Base-by-base conservation (phyloP, 2,113 vertebrate genomes). In the Triplophysa siluroides region DNA sequence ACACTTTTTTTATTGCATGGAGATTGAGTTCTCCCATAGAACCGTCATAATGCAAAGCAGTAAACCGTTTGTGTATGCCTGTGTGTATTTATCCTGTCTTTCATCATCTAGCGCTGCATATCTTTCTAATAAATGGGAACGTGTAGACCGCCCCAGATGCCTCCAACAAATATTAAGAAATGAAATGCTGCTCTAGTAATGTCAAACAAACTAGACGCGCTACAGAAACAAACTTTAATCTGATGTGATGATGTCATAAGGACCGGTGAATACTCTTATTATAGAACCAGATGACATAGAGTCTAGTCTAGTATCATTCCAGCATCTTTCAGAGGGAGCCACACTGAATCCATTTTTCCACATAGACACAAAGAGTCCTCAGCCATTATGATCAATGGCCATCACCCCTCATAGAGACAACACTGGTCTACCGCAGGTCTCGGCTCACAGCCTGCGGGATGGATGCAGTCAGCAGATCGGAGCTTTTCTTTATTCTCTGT, bases 391-490 rank as follows among this genome's bases (percentile, higher is more conserved):
- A 68, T 26, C 21, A 84, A 85, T 76, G 70, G 7, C 16, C 45
- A 12, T 45, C 9, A 79, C 76, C 54, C n/a, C 54, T 58, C n/a
- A 58, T 58, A 58, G 5, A 58, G 54, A 83, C 83, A 85, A 63
- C 62, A 45, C 7, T 50, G 79, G 47, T 2, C 9, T 45, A 45
- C 43, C 4, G 43, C 43, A 45, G 10, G 43, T 58, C 84, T 77
- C 14, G 14, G 16, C 50, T 52, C 50, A 16, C 12, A 52, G 50
- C 19, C 54, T 26, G 58, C 72, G 26, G 58, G 33, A 38, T 75
- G n/a, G 13, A 74, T 74, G 38, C 66, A 61, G 63, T 91, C 90
- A 90, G 90, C 91, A 91, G 79, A 84, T 87, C 66, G 83, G 84
- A 45, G 84, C 78, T 85, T 81, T 87, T 87, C 29, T 38, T 69